Evolutionary conservation across 2,797 vertebrate genomes (phyloP).

Genomic region (Scarus forsteni): DNA sequence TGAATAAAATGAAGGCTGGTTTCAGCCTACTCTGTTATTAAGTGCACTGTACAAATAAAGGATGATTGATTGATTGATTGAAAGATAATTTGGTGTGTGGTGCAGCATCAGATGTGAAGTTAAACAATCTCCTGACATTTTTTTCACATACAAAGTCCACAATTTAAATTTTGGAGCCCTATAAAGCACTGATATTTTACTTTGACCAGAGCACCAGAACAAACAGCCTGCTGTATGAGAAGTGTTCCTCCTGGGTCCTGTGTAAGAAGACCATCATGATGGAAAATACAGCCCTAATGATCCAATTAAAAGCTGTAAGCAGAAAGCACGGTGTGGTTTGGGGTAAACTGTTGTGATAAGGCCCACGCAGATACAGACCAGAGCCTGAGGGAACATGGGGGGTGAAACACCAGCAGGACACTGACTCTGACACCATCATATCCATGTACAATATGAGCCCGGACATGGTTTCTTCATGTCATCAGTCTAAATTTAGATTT

Average conservation of each 20-base stretch:
- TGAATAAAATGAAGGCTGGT: too few species aligned
- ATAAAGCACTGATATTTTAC: too few species aligned
- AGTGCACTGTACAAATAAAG: too few species aligned
- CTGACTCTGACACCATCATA: conserved; percentile 52
- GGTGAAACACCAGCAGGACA: conserved; percentile 70
- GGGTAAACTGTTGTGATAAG: conserved; percentile 69
- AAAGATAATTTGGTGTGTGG: too few species aligned
- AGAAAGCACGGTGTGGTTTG: conserved; percentile 9
- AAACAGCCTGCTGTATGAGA: conserved; percentile 3
- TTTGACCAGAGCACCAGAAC: not conserved
- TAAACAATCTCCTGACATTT: too few species aligned
- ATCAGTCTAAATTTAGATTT: conserved; percentile 42
- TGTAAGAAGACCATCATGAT: conserved; percentile 11
- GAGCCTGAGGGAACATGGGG: conserved; percentile 42
- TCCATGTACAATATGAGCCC: conserved; percentile 26
- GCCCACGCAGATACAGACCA: conserved; percentile 48
- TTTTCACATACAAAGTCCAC: too few species aligned
- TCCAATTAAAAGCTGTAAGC: conserved; percentile 49
- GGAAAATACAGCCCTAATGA: conserved; percentile 34
- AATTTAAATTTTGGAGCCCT: too few species aligned
- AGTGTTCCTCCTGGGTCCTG: conserved; percentile 1
- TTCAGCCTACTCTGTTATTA: too few species aligned
- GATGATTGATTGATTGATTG: too few species aligned
- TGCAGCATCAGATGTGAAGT: too few species aligned
- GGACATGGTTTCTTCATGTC: conserved; percentile 17